Conservation (phyloP, 2,797 vertebrate species). For the Microctenopoma stevenorrisi region DNA sequence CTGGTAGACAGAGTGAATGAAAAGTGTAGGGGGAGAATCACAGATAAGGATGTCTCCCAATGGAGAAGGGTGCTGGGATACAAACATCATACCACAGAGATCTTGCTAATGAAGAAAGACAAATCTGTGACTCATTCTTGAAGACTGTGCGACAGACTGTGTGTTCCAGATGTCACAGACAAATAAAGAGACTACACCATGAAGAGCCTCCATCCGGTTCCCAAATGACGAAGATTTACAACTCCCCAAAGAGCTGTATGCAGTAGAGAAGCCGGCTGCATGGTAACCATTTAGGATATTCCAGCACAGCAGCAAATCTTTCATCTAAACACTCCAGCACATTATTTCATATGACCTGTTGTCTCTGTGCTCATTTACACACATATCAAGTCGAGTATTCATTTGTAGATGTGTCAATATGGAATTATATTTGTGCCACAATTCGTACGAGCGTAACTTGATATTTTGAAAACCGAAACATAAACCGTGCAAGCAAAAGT, state of each 20-base stretch:
- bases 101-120: conserved; percentile 31
- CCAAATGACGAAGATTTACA: conserved; percentile 66
- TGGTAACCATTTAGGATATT: conserved; percentile 62
- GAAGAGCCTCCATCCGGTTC: conserved; percentile 36
- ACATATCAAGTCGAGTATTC: conserved; percentile 23
- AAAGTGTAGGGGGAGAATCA: conserved; percentile 68
- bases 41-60: conserved; percentile 83
- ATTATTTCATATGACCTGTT: conserved; percentile 63
- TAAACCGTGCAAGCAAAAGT: too few species aligned
- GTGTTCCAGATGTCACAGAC: conserved; percentile 63
- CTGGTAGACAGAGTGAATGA: conserved; percentile 27
- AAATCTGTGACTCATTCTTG: conserved; percentile 57
- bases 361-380: conserved; percentile 40
- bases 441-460: too few species aligned
- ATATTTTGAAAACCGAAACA: too few species aligned
- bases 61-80: conserved; percentile 80
- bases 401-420: conserved; percentile 44
- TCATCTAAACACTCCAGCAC: conserved; percentile 58
- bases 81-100: conserved; percentile 75
- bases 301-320: conserved; percentile 57
- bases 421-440: too few species aligned
- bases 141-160: conserved; percentile 52
- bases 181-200: conserved; percentile 46
- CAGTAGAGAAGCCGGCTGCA: conserved; percentile 40
- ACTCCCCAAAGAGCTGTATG: conserved; percentile 50